Base-by-base conservation (phyloP, 2,797 vertebrate species). In the Sarcoramphus papa region DNA sequence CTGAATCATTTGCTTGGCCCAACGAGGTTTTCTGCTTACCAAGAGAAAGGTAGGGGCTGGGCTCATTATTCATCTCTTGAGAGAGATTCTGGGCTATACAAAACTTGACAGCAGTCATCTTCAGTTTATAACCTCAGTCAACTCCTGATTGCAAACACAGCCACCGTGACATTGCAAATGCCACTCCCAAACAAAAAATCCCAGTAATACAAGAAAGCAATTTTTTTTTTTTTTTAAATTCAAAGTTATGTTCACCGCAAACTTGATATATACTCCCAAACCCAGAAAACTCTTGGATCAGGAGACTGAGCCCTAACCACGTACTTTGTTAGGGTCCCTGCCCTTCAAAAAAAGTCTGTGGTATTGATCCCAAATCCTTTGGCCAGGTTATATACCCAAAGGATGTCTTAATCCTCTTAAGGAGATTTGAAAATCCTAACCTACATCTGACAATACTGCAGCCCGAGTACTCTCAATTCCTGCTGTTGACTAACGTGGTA, bases 391-490 rank as follows among this genome's bases (percentile, higher is more conserved):
- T 11, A 47, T 3, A 69, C 13, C 27, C 78, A n/a, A 85, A 62
- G 15, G 17, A 64, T 25, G 4, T 20, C 43, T 62, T 11, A 64
- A 50, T 4, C 40, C 25, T 75, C 27, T 73, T 47, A n/a, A 54
- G 19, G 21, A 54, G 41, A 85, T 70, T 11, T 59, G 40, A 81
- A 92, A 87, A 84, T 50, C 69, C 20, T 22, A 78, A 18, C 28
- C 24, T n/a, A 28, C 24, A 47, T 22, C 21, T 60, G 43, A 63
- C 18, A 74, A 21, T 8, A 18, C 24, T 63, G 56, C 15, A 72
- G 56, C 37, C 27, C 0, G 0, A 77, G 30, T 19, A 2, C 73
- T 80, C 60, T 20, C 23, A 16, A 16, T 10, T 56, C 16, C 47
- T 72, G 51, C 79, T 59, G 41, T 4, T 47, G 30, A 59, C 35